Percentiles rank a stretch among this genome's conserved stretches.
Evolutionary conservation across 1,140 invertebrate species (phyloP).

Genomic region (Anastrepha ludens): DNA sequence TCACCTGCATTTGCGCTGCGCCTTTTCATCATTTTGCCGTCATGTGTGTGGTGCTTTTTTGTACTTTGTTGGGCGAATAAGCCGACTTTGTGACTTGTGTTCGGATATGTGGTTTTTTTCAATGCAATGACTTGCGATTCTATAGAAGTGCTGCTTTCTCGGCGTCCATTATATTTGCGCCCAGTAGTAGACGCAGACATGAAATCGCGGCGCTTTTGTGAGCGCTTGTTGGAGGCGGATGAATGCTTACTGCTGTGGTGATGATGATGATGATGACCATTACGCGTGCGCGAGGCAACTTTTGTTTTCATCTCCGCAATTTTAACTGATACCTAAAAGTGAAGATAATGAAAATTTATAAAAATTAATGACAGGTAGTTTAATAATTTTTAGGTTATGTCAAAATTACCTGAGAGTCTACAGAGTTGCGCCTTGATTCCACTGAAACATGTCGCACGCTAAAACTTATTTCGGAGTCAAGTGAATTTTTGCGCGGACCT

Average conservation of each 20-base stretch:
- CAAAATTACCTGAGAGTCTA: constrained; percentile 83
- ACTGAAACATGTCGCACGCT: constrained; percentile 86
- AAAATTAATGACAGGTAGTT: not conserved
- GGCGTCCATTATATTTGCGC: constrained; percentile 74
- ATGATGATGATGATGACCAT: constrained; percentile 60
- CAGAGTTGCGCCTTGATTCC: constrained; percentile 86
- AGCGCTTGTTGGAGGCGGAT: constrained; percentile 70
- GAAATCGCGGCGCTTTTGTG: constrained; percentile 73
- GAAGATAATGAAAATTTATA: constrained; percentile 5
- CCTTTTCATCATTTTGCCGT: constrained; percentile 75
- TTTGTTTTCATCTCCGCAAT: constrained; percentile 87
- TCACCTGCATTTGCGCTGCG: constrained; percentile 76
- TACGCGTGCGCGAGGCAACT: constrained; percentile 76
- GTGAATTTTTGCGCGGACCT: constrained; percentile 77
- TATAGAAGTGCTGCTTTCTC: constrained; percentile 86
- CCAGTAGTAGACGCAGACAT: constrained; percentile 75
- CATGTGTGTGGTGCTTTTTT: constrained; percentile 62
- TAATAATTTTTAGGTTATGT: not conserved
- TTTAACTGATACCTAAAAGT: constrained; percentile 79
- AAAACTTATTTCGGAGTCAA: constrained; percentile 88
- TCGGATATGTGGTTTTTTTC: constrained; percentile 71
- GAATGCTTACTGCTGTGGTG: constrained; percentile 74
- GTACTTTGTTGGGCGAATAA: constrained; percentile 71
- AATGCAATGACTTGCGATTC: constrained; percentile 81
- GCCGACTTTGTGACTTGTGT: constrained; percentile 70